Evolutionary conservation across 2,888 invertebrate species (phyloP).

Genomic region (Lochmaea crataegi): DNA sequence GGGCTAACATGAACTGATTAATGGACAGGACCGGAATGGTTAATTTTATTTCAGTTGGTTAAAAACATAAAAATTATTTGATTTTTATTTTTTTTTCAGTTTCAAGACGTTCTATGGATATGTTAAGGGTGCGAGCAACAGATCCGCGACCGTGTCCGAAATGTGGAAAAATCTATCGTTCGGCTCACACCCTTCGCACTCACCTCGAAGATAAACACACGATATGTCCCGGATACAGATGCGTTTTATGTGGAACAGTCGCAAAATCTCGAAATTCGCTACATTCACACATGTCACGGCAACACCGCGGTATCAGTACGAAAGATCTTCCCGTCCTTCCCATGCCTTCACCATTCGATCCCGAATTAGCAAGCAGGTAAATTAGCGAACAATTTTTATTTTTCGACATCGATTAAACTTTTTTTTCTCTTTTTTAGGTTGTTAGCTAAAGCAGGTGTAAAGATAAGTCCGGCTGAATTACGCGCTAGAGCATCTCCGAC

Average conservation of each 20-base stretch:
- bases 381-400: neutral
- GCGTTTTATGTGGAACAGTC: slow-evolving; percentile 91
- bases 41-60: too few species aligned
- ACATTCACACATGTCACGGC: slow-evolving; percentile 94
- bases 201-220: slow-evolving; percentile 95
- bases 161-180: slow-evolving; percentile 92
- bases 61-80: neutral
- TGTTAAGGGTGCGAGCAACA: slow-evolving; percentile 88
- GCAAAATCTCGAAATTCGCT: slow-evolving; percentile 92
- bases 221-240: slow-evolving; percentile 91
- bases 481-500: slow-evolving; percentile 88
- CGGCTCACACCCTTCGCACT: slow-evolving; percentile 90
- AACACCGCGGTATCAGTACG: slow-evolving; percentile 92
- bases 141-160: slow-evolving; percentile 94
- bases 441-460: slow-evolving; percentile 88
- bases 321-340: slow-evolving; percentile 92
- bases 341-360: slow-evolving; percentile 93
- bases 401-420: too few species aligned
- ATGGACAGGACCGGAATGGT: slow-evolving; percentile 15
- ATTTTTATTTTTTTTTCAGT: slow-evolving; percentile 64
- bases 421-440: slow-evolving; percentile 67
- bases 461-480: slow-evolving; percentile 85
- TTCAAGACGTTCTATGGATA: slow-evolving; percentile 83
- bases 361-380: slow-evolving; percentile 85
- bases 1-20: neutral